These are phyloP conservation scores for Fukomys damarensis DNA, from an alignment of 2,113 vertebrate species.

Conservation along the genomic window DNA sequence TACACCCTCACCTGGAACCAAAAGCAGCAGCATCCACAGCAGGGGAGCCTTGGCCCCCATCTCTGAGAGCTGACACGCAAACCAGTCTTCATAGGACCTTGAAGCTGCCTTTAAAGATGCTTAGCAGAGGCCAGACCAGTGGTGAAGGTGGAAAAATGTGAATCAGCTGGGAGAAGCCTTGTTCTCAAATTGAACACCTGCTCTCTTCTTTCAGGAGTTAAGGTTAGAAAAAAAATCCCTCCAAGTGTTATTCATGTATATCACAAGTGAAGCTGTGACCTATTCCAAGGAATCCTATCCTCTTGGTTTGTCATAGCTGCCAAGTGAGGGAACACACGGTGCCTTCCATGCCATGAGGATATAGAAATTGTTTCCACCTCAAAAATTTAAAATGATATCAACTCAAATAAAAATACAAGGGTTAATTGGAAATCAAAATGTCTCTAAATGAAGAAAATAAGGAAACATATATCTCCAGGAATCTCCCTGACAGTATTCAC, in stretches of 20 bases:
- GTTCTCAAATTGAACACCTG: not conserved
- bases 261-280: not conserved
- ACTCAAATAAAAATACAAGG: not conserved
- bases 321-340: too few relatives aligned
- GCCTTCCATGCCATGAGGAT: not conserved
- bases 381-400: not conserved
- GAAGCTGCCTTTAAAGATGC: not conserved
- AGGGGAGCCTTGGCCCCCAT: not conserved
- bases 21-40: not conserved
- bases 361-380: not conserved
- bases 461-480: too few relatives aligned
- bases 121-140: rapidly evolving
- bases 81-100: not conserved
- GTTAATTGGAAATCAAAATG: not conserved
- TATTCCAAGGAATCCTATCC: not conserved
- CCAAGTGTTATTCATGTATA: not conserved
- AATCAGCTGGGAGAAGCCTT: not conserved
- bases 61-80: not conserved
- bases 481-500: too few relatives aligned
- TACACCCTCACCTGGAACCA: not conserved
- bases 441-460: not conserved
- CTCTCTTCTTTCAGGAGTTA: not conserved
- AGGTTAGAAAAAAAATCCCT: not conserved
- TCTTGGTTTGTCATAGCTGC: not conserved
- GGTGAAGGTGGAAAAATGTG: not conserved